These are phyloP conservation scores for Galago senegalensis DNA, from an alignment of 2,797 vertebrate species.

Conservation along the genomic window DNA sequence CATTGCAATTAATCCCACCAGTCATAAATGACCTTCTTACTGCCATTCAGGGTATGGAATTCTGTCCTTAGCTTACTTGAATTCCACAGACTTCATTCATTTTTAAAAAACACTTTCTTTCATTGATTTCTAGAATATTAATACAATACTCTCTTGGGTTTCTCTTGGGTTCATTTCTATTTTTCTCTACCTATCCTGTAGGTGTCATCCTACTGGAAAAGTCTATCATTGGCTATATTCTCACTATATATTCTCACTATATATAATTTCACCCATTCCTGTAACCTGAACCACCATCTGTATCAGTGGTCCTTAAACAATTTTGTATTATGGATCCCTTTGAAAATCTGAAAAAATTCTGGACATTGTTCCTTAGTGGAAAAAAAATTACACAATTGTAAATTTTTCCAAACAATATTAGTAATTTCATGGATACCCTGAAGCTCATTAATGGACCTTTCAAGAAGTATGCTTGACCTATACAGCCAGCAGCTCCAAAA, in stretches of 20 bases:
- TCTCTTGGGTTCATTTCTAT: background rate
- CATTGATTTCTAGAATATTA: background rate
- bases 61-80: background rate
- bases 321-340: background rate
- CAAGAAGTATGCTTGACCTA: background rate
- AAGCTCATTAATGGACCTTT: background rate
- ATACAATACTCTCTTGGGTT: background rate
- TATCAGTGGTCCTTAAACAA: background rate
- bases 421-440: background rate
- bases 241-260: background rate
- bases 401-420: background rate
- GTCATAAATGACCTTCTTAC: background rate
- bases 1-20: background rate
- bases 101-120: background rate
- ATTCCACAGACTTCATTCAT: background rate
- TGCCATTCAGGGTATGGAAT: background rate
- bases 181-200: background rate
- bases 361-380: background rate
- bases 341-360: conserved; percentile 31
- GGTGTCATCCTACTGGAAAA: background rate
- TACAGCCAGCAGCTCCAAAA: background rate
- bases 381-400: background rate
- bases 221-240: background rate
- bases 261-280: background rate
- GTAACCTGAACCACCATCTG: background rate